A percentile compares a stretch with the other conserved stretches of the same genome.
These are phyloP conservation scores for Poecilia latipinna DNA, from an alignment of 2,113 vertebrate species.

Conservation along the genomic window DNA sequence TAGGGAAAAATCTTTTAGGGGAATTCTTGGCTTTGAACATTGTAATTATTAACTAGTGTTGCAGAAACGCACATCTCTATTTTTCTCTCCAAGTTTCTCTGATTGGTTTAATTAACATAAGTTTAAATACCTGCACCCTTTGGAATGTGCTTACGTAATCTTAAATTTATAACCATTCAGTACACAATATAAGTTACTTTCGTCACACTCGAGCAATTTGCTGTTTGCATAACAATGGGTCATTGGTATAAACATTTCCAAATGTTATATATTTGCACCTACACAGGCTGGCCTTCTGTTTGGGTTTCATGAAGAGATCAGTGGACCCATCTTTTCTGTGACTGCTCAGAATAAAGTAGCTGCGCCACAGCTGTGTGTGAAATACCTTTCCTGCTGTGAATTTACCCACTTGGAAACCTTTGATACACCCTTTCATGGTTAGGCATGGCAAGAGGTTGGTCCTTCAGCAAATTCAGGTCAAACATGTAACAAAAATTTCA, in stretches of 20 bases:
- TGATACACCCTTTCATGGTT: conserved; percentile 27
- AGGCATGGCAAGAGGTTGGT: conserved; percentile 39
- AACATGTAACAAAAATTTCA: conserved; percentile 49
- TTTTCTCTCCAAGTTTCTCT: too few species aligned
- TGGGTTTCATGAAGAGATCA: background rate
- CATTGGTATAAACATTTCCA: background rate
- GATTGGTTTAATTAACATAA: too few species aligned
- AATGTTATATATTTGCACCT: background rate
- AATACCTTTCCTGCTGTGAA: conserved; percentile 23
- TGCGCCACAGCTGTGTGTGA: conserved; percentile 9
- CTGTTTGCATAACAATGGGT: background rate
- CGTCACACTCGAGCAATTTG: background rate
- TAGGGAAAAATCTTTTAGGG: too few species aligned
- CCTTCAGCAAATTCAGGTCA: conserved; percentile 51
- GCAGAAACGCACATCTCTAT: too few species aligned
- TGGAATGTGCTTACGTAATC: too few species aligned
- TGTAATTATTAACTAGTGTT: too few species aligned
- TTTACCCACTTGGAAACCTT: conserved; percentile 26
- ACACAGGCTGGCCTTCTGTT: too few species aligned
- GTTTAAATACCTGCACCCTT: too few species aligned
- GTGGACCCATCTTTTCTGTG: background rate
- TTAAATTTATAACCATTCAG: too few species aligned
- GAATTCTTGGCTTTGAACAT: too few species aligned
- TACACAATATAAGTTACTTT: too few species aligned
- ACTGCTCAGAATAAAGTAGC: background rate